Percentiles rank a stretch among this genome's conserved stretches.
These are phyloP conservation scores for Lepilemur ruficaudatus DNA, from an alignment of 2,797 vertebrate species.

Conservation along the genomic window DNA sequence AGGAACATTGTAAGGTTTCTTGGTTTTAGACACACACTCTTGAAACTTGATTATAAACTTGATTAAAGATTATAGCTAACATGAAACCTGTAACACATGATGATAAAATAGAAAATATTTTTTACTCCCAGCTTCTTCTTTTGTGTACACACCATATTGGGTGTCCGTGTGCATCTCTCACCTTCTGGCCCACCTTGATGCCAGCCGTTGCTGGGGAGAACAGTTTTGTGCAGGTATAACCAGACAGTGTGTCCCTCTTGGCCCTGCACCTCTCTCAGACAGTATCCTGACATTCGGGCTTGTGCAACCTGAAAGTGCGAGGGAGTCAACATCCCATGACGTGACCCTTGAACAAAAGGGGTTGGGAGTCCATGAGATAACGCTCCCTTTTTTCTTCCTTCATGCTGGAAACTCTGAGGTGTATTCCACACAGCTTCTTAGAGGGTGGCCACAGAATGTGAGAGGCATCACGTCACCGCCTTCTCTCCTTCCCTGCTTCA, in stretches of 20 bases:
- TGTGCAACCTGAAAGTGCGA: neutral
- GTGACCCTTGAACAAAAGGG: neutral
- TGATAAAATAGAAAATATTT: neutral
- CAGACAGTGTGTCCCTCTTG: neutral
- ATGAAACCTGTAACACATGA: neutral
- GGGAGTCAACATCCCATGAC: neutral
- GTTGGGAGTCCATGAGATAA: neutral
- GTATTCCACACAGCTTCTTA: neutral
- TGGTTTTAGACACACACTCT: neutral
- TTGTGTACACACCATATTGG: neutral
- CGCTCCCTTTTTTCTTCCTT: neutral
- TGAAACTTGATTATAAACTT: neutral
- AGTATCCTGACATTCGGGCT: neutral
- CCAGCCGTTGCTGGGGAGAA: neutral
- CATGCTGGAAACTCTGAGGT: neutral
- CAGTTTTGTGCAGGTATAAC: neutral
- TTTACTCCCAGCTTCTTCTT: neutral
- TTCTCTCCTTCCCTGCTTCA: neutral
- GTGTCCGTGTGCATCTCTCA: neutral
- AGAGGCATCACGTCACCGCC: neutral
- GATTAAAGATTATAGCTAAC: neutral
- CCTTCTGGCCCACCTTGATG: neutral
- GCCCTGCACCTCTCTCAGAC: neutral
- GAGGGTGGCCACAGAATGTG: neutral
- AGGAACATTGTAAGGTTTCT: neutral